Base-by-base conservation (phyloP, 2,797 vertebrate species). In the Petrocephalus sullivani region DNA sequence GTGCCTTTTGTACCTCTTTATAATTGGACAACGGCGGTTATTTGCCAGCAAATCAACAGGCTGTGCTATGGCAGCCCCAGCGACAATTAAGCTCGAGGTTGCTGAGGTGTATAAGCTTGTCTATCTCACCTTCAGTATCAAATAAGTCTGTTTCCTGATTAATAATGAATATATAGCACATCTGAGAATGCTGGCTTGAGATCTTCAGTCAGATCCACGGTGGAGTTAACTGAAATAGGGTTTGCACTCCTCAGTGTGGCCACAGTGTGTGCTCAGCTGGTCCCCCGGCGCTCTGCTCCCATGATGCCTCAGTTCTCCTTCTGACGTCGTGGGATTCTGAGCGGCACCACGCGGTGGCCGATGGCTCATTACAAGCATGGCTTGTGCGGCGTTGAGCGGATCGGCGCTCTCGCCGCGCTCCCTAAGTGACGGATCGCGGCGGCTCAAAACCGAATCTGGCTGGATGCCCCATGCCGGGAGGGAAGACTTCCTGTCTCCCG, bases 401-500 rank as follows among this genome's bases (percentile, higher is more conserved):
- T 37, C 33, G 28, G 2, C 4, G 49, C 2, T 83, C 81, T 9
- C 7, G 46, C 82, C 10, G 49, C 10, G 19, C 71, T 87, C 87
- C 57, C 56, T 53, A 8, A 87, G 56, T 21, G 86, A 87, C 49
- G 33, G 75, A 85, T 89, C 21, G 21, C 21, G 19, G 33, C 14
- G 2, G 37, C 37, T 78, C 71, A 78, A 78, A 78, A 4, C 71
- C 0, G 16, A 78, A 37, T 46, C 71, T 78, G 71, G 37, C 33
- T 78, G 37, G 75, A 46, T 49, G 41, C 41, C 19, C 75, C 8
- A 1, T 1, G 7, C 75, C 75, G 3, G 75, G 16, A 81, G 75
- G 75, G 37, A 49, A 21, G 6, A n/a, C 41, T 49, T 53, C 21
- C 21, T 37, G 16, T 51, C 12, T 37, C 86, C 92, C 90, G 46